Conservation (phyloP, 2,113 vertebrate genomes). For the Emydura subglobosa region DNA sequence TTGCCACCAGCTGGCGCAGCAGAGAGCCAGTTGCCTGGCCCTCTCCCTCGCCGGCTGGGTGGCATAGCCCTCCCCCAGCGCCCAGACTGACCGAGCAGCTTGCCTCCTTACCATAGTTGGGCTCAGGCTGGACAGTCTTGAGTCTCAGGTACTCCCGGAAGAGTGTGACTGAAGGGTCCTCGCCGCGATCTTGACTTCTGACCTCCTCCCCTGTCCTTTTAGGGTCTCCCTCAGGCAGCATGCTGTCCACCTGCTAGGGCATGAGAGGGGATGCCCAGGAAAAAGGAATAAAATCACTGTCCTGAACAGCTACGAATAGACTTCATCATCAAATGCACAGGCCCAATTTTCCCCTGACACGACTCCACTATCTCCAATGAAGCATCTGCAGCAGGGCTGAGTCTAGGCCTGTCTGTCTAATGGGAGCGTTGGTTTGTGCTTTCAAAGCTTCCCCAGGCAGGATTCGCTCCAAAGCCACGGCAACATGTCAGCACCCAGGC, state of each 20-base stretch:
- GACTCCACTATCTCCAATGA: neutral
- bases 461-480: neutral
- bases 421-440: neutral
- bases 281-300: neutral
- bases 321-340: neutral
- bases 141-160: constrained; percentile 94
- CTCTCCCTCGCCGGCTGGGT: rapidly evolving
- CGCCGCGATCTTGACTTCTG: constrained; percentile 20
- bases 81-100: neutral
- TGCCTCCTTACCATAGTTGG: constrained; percentile 89
- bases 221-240: constrained; percentile 82
- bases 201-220: neutral
- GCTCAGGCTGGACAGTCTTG: constrained; percentile 90
- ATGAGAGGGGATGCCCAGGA: neutral
- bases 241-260: constrained; percentile 14
- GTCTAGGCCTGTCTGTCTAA: neutral
- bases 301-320: neutral
- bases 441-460: neutral
- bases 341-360: neutral
- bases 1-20: neutral
- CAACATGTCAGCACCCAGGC: too few species aligned
- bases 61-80: neutral
- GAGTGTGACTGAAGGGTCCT: constrained; percentile 88
- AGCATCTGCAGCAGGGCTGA: neutral
- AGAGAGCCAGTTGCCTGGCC: neutral